These are phyloP conservation scores for Sycophaga agraensis DNA, from an alignment of 1,140 invertebrate genomes.

Conservation along the genomic window DNA sequence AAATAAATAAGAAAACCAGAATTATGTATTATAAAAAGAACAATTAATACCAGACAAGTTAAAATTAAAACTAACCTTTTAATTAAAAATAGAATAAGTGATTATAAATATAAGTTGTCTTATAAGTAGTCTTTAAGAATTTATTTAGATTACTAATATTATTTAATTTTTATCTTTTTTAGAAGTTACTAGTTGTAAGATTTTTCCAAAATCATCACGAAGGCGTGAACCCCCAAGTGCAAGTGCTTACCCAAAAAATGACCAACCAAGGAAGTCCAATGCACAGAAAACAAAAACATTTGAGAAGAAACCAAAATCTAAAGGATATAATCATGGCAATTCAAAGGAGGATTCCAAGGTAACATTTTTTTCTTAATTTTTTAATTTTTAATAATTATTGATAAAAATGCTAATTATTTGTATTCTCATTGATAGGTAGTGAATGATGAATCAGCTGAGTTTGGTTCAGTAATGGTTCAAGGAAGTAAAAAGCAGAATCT, in stretches of 20 bases:
- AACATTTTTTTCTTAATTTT: background rate
- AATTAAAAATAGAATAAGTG: too few species aligned
- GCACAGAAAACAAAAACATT: conserved; percentile 65
- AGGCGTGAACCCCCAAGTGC: conserved; percentile 64
- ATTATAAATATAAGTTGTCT: too few species aligned
- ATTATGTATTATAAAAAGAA: too few species aligned
- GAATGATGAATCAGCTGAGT: conserved; percentile 66
- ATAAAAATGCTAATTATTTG: background rate
- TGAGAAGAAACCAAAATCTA: conserved; percentile 76
- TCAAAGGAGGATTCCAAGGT: conserved; percentile 74
- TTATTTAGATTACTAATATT: too few species aligned
- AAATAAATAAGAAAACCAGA: too few species aligned
- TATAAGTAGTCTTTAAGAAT: too few species aligned
- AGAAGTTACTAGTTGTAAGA: conserved; percentile 64
- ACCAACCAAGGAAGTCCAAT: conserved; percentile 62
- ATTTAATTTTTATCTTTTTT: conserved; percentile 22
- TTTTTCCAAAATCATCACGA: conserved; percentile 64
- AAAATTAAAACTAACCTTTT: too few species aligned
- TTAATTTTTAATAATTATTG: background rate
- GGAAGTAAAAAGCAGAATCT: conserved; percentile 90
- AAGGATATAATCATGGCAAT: conserved; percentile 67
- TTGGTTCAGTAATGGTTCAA: conserved; percentile 76
- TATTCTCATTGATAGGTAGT: conserved; percentile 50
- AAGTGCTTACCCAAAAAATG: conserved; percentile 60
- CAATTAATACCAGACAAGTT: too few species aligned